phyloP scores from a whole-genome alignment of 92 coral and sea anemone species.

The Phenganax subtilis region DNA sequence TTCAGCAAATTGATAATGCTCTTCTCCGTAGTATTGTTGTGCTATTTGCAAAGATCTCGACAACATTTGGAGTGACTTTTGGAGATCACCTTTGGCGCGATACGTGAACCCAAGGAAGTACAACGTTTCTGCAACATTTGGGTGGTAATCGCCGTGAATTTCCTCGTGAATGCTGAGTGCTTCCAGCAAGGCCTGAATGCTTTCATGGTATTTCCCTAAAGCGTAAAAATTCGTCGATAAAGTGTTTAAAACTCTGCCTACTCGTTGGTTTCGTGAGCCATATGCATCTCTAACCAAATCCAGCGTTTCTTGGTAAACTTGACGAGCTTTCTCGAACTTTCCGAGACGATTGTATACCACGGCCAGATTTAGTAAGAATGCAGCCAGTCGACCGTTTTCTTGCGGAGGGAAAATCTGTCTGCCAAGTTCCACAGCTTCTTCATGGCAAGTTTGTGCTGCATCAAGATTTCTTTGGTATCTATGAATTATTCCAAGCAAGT shows the following conservation, averaged over 20 bases:
- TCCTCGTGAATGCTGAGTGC: conserved; percentile 61
- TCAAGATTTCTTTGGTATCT: conserved; percentile 63
- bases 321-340: conserved; percentile 31
- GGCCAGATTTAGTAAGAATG: conserved; percentile 65
- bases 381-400: conserved; percentile 52
- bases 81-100: conserved; percentile 39
- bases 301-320: conserved; percentile 55
- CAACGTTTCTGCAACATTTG: conserved; percentile 71
- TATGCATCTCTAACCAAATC: conserved; percentile 41
- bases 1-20: conserved; percentile 77
- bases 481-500: conserved; percentile 70
- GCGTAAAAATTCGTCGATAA: conserved; percentile 54
- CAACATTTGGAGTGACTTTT: conserved; percentile 20
- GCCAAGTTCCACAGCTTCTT: conserved; percentile 50
- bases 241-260: conserved; percentile 62
- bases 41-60: conserved; percentile 27
- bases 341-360: conserved; percentile 66
- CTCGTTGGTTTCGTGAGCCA: conserved; percentile 63
- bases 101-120: conserved; percentile 48
- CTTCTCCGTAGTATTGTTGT: conserved; percentile 45
- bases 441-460: conserved; percentile 50
- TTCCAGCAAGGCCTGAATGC: conserved; percentile 48
- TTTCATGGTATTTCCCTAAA: conserved; percentile 53
- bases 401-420: conserved; percentile 39
- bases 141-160: conserved; percentile 62